A percentile compares a stretch with the other conserved stretches of the same genome.
Conservation (phyloP, 2,113 vertebrate genomes). For the Cryptoleucopteryx plumbea region DNA sequence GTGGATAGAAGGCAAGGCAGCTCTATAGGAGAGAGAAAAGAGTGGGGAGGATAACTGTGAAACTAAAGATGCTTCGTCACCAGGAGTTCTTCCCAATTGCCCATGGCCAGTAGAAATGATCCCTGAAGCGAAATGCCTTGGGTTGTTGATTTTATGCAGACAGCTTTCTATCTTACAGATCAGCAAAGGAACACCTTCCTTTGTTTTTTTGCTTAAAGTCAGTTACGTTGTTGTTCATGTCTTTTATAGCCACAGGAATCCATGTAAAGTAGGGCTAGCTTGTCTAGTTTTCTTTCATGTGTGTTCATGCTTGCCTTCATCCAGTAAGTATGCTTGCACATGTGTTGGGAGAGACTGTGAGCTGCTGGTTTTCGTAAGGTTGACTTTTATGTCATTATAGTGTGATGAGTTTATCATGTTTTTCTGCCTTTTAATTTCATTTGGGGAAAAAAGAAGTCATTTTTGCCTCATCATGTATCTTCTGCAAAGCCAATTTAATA, state of each 20-base stretch:
- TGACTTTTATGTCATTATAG: not conserved
- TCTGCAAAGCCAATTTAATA: slow-evolving; percentile 58
- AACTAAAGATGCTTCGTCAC: not conserved
- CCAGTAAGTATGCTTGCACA: not conserved
- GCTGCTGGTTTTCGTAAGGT: not conserved
- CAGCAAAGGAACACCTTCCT: not conserved
- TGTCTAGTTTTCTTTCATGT: not conserved
- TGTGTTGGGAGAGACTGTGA: not conserved
- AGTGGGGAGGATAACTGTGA: not conserved
- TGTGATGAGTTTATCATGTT: slow-evolving; percentile 8
- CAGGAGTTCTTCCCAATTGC: slow-evolving; percentile 9
- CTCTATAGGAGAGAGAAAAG: not conserved
- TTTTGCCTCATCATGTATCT: slow-evolving; percentile 25
- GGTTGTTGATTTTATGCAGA: not conserved
- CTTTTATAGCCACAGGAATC: not conserved
- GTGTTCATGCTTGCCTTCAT: not conserved
- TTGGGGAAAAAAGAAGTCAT: not conserved
- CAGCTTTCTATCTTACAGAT: not conserved
- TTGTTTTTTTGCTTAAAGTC: not conserved
- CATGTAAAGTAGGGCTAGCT: not conserved
- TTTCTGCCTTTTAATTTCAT: slow-evolving; percentile 52
- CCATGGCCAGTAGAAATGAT: not conserved
- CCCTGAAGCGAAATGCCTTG: not conserved
- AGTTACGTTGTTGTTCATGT: not conserved
- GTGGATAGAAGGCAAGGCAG: not conserved